Evolutionary conservation across 2,888 invertebrate species (phyloP).

Genomic region (Morpho achilles): DNA sequence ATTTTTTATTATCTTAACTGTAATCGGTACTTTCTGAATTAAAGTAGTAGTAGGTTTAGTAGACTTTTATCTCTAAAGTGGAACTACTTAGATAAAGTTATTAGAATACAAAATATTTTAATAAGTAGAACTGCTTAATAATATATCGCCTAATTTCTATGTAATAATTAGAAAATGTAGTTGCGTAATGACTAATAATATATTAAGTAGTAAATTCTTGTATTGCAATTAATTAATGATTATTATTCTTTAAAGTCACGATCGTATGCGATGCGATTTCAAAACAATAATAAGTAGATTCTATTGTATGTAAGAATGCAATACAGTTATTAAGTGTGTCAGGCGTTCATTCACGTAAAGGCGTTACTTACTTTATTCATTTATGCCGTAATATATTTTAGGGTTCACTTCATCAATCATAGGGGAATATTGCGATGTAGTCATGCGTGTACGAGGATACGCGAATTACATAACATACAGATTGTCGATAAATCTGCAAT

Average conservation of each 20-base stretch:
- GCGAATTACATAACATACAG: conserved; percentile 31
- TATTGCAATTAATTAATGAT: background rate
- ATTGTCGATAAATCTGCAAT: conserved; percentile 40
- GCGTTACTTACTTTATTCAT: conserved; percentile 21
- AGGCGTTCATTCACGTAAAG: conserved; percentile 17
- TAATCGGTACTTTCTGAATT: no score
- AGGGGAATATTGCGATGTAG: conserved; percentile 26
- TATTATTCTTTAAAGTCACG: background rate
- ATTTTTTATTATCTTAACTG: no score
- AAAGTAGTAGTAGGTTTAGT: no score
- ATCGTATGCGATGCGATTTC: background rate
- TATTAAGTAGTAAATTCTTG: background rate
- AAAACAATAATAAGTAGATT: conserved; percentile 2
- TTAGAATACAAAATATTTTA: background rate
- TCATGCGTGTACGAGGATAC: conserved; percentile 27
- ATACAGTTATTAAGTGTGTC: conserved; percentile 8
- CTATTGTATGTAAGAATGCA: background rate
- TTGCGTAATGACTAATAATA: background rate
- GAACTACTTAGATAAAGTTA: background rate
- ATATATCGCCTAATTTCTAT: conserved; percentile 6
- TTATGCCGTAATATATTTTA: conserved; percentile 24
- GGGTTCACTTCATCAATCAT: conserved; percentile 22
- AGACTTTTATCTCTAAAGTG: background rate
- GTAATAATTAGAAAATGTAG: conserved; percentile 2
- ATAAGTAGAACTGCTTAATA: background rate